Evolutionary conservation across 2,113 vertebrate species (phyloP).

Genomic region (Uria lomvia): DNA sequence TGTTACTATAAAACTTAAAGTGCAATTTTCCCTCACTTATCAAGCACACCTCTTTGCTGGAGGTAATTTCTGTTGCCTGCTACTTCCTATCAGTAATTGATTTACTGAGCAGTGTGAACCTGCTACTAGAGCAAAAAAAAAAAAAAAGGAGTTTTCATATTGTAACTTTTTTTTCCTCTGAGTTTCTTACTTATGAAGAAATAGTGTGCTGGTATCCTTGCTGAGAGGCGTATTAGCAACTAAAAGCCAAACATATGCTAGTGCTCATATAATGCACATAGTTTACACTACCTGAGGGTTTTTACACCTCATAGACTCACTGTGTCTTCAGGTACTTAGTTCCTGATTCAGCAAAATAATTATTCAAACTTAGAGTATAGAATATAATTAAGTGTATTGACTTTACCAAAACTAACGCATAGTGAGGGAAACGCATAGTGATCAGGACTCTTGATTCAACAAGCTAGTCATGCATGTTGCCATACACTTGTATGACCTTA

Average conservation of each 20-base stretch:
- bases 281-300: neutral
- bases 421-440: neutral
- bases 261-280: neutral
- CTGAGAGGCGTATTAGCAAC: neutral
- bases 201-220: neutral
- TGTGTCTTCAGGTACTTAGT: neutral
- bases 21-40: neutral
- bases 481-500: neutral
- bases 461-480: neutral
- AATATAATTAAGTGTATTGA: neutral
- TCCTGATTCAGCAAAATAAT: neutral
- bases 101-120: neutral
- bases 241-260: neutral
- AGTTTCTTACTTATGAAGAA: neutral
- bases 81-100: neutral
- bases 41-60: neutral
- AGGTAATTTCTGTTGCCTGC: neutral
- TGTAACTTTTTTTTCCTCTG: neutral
- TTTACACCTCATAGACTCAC: neutral
- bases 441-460: neutral
- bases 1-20: neutral
- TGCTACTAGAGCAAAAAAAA: neutral
- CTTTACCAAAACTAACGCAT: neutral
- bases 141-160: neutral
- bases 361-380: neutral